phyloP scores from a whole-genome alignment of 2,888 invertebrate genomes.

The Drosophila multiciliata region DNA sequence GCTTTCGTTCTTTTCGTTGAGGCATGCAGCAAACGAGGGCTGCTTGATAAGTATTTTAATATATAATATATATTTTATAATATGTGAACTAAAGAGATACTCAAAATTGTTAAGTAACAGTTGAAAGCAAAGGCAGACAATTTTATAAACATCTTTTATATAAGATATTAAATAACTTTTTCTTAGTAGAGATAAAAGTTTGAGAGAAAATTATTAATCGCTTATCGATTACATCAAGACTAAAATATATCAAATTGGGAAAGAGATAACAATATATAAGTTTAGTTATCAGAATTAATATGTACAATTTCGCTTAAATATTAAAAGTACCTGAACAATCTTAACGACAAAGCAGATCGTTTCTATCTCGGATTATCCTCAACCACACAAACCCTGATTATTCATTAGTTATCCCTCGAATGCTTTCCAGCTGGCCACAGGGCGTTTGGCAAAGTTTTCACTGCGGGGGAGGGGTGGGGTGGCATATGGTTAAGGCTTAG shows the following conservation, averaged over 20 bases:
- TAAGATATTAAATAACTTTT: no score
- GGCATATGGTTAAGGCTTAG: constrained; percentile 22
- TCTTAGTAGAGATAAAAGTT: neutral
- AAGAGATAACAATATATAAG: neutral
- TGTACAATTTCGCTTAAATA: neutral
- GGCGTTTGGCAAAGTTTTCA: constrained; percentile 41
- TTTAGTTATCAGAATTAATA: neutral
- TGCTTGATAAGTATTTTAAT: neutral
- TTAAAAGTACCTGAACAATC: neutral
- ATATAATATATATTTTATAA: neutral
- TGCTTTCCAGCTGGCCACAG: neutral
- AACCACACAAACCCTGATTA: neutral
- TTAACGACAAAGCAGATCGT: neutral
- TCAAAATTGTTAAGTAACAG: neutral
- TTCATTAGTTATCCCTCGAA: constrained; percentile 12
- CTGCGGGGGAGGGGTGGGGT: constrained; percentile 4
- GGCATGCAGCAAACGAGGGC: constrained; percentile 19
- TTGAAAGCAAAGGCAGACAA: neutral
- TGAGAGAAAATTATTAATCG: neutral
- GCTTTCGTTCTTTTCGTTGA: constrained; percentile 11
- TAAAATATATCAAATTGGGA: neutral
- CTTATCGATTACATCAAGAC: neutral
- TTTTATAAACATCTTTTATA: no score
- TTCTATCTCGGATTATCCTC: neutral
- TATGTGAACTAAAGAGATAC: neutral